Conservation (phyloP, 1,140 invertebrate species). For the Bombus ignitus region DNA sequence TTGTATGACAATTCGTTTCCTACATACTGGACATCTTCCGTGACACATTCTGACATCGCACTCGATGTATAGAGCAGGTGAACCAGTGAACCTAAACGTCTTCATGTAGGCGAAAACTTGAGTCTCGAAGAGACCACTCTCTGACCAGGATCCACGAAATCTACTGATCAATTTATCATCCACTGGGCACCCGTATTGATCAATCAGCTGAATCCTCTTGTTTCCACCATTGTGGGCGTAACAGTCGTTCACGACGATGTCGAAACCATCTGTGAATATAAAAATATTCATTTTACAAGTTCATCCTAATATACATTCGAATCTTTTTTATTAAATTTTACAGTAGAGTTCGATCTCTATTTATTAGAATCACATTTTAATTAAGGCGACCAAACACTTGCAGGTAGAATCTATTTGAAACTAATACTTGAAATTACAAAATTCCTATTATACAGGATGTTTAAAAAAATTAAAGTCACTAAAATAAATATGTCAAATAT, state of each 20-base stretch:
- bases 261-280: constrained; percentile 91
- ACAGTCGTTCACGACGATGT: constrained; percentile 98
- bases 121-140: constrained; percentile 94
- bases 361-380: too few relatives aligned
- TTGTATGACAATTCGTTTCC: not conserved
- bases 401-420: too few relatives aligned
- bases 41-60: constrained; percentile 98
- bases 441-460: too few relatives aligned
- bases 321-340: not conserved
- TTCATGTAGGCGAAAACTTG: constrained; percentile 98
- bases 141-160: constrained; percentile 95
- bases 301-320: too few relatives aligned
- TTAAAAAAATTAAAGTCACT: too few relatives aligned
- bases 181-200: constrained; percentile 96
- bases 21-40: constrained; percentile 93
- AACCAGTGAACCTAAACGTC: constrained; percentile 96
- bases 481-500: too few relatives aligned
- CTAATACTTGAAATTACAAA: not conserved
- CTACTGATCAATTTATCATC: constrained; percentile 96
- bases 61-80: constrained; percentile 96
- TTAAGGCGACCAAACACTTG: too few relatives aligned
- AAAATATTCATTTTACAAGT: constrained; percentile 31
- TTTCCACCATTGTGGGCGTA: constrained; percentile 96
- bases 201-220: constrained; percentile 95
- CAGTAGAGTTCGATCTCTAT: not conserved